A percentile compares a stretch with the other conserved stretches of the same genome.
These are phyloP conservation scores for Plebejus anna DNA, from an alignment of 2,888 invertebrate genomes.

Conservation along the genomic window DNA sequence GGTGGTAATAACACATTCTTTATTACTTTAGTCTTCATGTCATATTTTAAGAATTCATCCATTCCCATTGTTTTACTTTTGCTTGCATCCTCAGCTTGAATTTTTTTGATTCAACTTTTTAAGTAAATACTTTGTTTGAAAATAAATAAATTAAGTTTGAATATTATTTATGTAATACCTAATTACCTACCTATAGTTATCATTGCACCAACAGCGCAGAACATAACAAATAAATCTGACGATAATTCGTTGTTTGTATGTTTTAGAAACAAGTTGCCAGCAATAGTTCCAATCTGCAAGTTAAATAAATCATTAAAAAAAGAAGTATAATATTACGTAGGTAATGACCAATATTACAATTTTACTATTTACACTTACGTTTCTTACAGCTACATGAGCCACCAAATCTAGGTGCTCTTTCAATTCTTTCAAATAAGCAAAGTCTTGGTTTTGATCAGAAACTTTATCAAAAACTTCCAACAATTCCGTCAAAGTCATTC, in stretches of 20 bases:
- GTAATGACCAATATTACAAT: not conserved
- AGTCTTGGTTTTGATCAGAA: constrained; percentile 64
- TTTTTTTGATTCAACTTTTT: not conserved
- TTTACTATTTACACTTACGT: constrained; percentile 66
- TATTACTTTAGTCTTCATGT: constrained; percentile 65
- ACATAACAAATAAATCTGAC: constrained; percentile 86
- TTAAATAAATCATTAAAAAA: not conserved
- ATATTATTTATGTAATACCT: constrained; percentile 33
- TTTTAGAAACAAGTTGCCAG: constrained; percentile 84
- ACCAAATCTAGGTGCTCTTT: constrained; percentile 84
- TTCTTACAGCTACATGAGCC: constrained; percentile 86
- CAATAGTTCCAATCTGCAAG: constrained; percentile 83
- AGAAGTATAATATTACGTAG: not conserved
- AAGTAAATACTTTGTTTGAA: not conserved
- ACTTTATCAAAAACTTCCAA: constrained; percentile 67
- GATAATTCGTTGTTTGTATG: constrained; percentile 84
- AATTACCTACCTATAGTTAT: constrained; percentile 58
- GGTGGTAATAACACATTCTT: constrained; percentile 51
- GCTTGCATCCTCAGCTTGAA: constrained; percentile 52
- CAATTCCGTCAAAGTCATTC: constrained; percentile 61
- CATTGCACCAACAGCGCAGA: constrained; percentile 75
- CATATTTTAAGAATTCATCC: constrained; percentile 57
- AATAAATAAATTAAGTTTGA: not conserved
- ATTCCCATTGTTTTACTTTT: constrained; percentile 50
- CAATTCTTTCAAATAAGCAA: constrained; percentile 81